Conservation (phyloP, 1,140 invertebrate genomes). For the Drosophila serrata region DNA sequence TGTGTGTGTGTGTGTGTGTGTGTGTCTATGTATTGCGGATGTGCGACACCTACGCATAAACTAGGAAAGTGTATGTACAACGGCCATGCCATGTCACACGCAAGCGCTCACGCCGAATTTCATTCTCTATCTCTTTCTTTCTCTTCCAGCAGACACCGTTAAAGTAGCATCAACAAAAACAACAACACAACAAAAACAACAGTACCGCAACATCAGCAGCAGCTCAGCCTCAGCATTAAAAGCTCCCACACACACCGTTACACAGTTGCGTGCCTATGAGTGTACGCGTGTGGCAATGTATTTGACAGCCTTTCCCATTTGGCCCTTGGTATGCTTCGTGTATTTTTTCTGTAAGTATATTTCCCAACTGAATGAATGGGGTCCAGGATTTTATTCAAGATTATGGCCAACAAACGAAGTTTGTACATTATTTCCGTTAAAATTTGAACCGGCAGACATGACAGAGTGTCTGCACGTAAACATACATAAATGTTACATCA, state of each 20-base stretch:
- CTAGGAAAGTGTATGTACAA: constrained; percentile 15
- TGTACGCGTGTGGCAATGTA: constrained; percentile 65
- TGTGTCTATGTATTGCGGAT: constrained; percentile 2
- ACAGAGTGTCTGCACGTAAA: background rate
- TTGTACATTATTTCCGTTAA: background rate
- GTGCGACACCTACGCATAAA: constrained; percentile 20
- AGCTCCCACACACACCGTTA: constrained; percentile 22
- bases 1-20: background rate
- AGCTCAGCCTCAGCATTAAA: constrained; percentile 12
- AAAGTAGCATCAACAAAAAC: constrained; percentile 23
- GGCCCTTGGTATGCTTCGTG: constrained; percentile 70
- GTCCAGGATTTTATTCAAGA: background rate
- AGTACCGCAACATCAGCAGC: constrained; percentile 20
- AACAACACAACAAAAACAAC: constrained; percentile 16
- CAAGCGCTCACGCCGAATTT: constrained; percentile 57
- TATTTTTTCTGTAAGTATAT: constrained; percentile 76
- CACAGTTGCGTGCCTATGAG: constrained; percentile 34
- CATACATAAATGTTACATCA: background rate
- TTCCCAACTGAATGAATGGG: background rate
- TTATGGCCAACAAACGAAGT: background rate
- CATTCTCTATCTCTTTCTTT: constrained; percentile 3
- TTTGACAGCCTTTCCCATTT: constrained; percentile 70
- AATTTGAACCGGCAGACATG: background rate
- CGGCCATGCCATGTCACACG: constrained; percentile 47
- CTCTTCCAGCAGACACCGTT: constrained; percentile 28